These are phyloP conservation scores for Alectoris magna DNA, from an alignment of 2,797 vertebrate species.

Conservation along the genomic window DNA sequence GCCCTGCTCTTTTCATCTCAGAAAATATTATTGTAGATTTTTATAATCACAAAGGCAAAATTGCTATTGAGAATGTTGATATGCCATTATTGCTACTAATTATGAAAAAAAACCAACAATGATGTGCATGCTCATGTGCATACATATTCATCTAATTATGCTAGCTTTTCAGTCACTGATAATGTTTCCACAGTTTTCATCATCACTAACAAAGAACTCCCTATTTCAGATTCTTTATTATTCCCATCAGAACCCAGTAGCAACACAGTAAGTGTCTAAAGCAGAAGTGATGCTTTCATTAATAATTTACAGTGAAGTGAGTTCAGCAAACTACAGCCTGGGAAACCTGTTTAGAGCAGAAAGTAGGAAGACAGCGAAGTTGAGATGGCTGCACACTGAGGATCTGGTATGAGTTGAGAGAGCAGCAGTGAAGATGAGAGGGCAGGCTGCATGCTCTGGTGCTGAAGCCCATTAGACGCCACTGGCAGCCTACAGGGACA, in stretches of 20 bases:
- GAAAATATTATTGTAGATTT: background rate
- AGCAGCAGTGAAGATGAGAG: background rate
- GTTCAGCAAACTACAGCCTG: background rate
- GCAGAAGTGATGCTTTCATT: background rate
- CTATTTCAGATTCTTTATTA: background rate
- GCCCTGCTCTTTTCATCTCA: background rate
- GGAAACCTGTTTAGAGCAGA: background rate
- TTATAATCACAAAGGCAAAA: background rate
- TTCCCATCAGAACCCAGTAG: background rate
- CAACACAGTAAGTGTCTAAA: background rate
- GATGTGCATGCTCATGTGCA: background rate
- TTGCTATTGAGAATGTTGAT: background rate
- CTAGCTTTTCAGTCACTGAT: background rate
- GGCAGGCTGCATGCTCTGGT: background rate
- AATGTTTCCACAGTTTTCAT: background rate
- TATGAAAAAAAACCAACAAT: background rate
- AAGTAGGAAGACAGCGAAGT: background rate
- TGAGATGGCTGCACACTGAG: background rate
- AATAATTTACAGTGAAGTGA: background rate
- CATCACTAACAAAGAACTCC: background rate
- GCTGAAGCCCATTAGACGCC: background rate
- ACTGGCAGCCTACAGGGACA: background rate
- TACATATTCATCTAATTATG: background rate
- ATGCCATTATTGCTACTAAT: background rate
- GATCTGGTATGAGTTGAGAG: background rate